Base-by-base conservation (phyloP, 2,113 vertebrate species). In the Pundamilia nyererei region DNA sequence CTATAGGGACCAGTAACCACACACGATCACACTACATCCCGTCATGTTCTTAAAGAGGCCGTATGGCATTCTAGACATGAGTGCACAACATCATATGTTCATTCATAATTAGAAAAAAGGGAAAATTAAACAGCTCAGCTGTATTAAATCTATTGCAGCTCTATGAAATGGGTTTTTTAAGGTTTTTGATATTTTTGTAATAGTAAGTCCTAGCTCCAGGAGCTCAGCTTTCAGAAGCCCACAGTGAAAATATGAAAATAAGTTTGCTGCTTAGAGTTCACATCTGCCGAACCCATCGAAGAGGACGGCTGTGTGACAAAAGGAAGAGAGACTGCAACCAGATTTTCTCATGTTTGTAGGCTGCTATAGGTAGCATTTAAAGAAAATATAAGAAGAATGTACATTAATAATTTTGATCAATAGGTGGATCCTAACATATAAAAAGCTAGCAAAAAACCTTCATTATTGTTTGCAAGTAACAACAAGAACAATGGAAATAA, bases 341-440 rank as follows among this genome's bases (percentile, higher is more conserved):
- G 26, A 29, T 49, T n/a, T 21, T 49, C 26, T 77, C 42, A 1
- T 19, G 42, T 77, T 31, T 31, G 40, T 0, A 0, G 26, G 42
- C 3, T 45, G 40, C 42, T 75, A 49, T 0, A 1, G 70, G 47
- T 0, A n/a, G 21, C 26, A n/a, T 49, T 77, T 77, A 0, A 19
- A 49, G 26, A 49, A 51, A 77, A 51, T 13, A 31, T 1, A 1
- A 7, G 24, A 47, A 75, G 0, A 77, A 77, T 31, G 15, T 1
- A 49, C 45, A 49, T 49, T 7, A 77, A 12, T 12, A 77, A 49
- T 77, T 1, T 31, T 49, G 42, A 49, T 31, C 26, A 77, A 19
- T 31, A 7, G 15, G 15, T 49, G 45, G 24, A 47, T 49, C 24
- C 24, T 49, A 31, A 47, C 45, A 29, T 75, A 19, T 49, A 65